Conservation (phyloP, 2,113 vertebrate species). For the Oophaga pumilio region DNA sequence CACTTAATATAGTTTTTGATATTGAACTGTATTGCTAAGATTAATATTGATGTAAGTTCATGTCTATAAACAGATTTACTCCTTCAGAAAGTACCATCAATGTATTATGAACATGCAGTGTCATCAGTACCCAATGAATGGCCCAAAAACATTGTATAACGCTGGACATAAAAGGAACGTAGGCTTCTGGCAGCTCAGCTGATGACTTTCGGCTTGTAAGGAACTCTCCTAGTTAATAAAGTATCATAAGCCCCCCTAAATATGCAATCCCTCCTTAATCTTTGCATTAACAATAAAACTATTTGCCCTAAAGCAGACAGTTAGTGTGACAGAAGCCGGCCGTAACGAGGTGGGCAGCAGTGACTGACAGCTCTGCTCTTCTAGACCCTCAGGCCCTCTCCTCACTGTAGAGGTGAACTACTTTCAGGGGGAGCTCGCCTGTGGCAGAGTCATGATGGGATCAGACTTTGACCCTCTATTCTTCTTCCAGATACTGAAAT, state of each 20-base stretch:
- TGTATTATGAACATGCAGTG: background rate
- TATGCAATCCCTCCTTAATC: conserved; percentile 24
- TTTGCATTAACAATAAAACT: conserved; percentile 42
- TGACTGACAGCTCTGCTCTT: conserved; percentile 40
- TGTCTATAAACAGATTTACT: background rate
- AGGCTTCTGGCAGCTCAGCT: background rate
- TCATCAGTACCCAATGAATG: background rate
- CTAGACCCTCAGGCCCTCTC: conserved; percentile 34
- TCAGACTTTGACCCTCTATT: conserved; percentile 11
- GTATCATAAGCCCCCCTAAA: conserved; percentile 14
- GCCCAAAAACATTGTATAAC: background rate
- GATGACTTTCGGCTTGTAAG: background rate
- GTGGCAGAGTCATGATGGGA: conserved; percentile 1
- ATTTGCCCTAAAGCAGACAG: conserved; percentile 51
- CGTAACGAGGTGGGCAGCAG: conserved; percentile 42
- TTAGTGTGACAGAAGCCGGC: conserved; percentile 33
- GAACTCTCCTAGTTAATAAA: conserved; percentile 15
- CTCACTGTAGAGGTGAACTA: conserved; percentile 34
- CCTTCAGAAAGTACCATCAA: background rate
- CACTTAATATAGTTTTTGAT: background rate
- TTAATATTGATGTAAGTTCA: background rate
- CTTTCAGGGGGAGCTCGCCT: conserved; percentile 12
- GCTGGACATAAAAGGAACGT: background rate
- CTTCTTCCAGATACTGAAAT: background rate
- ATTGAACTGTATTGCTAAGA: background rate